Base-by-base conservation (phyloP, 2,797 vertebrate species). In the Xyrichtys novacula region DNA sequence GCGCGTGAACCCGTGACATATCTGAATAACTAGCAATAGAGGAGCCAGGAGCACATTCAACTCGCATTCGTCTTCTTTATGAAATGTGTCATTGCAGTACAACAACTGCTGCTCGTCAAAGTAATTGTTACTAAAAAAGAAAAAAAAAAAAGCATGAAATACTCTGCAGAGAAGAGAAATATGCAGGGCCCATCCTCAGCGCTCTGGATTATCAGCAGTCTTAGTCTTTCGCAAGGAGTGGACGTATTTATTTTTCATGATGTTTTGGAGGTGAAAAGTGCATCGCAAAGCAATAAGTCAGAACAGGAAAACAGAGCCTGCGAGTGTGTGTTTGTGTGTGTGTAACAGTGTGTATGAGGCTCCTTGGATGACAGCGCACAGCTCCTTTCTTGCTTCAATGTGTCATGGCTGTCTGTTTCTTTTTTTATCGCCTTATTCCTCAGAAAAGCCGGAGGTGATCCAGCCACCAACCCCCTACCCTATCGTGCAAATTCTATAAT, bases 191-290 rank as follows among this genome's bases (percentile, higher is more conserved):
- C 34, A 1, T 76, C 70, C 23, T 28, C 57, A 16, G 50, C 38
- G 54, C 49, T 20, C 11, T 5, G 12, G 43, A 71, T 71, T 47
- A 71, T 71, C 75, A 40, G 55, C 62, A 36, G 40, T 31, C 22
- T 52, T 15, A 1, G 47, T 22, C 19, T 65, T 5, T 28, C 1
- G 1, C 25, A 31, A 68, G 63, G 62, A 32, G 55, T 53, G 44
- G 50, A 78, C 8, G 7, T 36, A 79, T 86, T 62, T 81, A 78
- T 87, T 81, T 74, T 84, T 85, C 55, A 72, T 84, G 77, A 79
- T 85, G 69, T 80, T 74, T 69, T 55, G 25, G 56, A 78, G 68
- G 80, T 90, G 78, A 80, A 83, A 80, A 80, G 80, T 79, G 71
- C 83, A 78, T 29, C 40, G 23, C 29, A 58, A 69, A 61, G 78